These are phyloP conservation scores for Disparrhopalites patrizii DNA, from an alignment of 2,888 invertebrate genomes.

Conservation along the genomic window DNA sequence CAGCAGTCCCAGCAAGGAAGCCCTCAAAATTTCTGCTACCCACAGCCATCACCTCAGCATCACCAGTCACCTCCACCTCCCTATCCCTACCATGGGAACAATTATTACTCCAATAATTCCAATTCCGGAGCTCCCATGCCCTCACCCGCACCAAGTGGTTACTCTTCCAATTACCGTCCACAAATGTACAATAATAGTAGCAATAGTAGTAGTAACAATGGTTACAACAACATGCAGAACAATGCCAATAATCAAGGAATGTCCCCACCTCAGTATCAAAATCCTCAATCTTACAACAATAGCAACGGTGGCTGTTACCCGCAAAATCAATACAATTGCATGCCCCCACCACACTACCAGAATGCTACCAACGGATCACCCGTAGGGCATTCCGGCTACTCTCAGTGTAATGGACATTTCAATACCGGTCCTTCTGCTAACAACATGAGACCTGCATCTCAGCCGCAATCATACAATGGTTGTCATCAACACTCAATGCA, in stretches of 20 bases:
- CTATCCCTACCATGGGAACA: slow-evolving; percentile 22
- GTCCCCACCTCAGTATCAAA: slow-evolving; percentile 51
- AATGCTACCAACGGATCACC: slow-evolving; percentile 28
- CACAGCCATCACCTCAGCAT: slow-evolving; percentile 49
- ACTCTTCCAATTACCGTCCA: slow-evolving; percentile 19
- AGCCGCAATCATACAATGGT: slow-evolving; percentile 11
- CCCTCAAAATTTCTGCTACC: slow-evolving; percentile 33
- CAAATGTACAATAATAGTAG: slow-evolving; percentile 30
- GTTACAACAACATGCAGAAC: slow-evolving; percentile 52
- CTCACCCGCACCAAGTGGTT: slow-evolving; percentile 37
- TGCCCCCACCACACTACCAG: slow-evolving; percentile 48
- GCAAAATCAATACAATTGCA: slow-evolving; percentile 28
- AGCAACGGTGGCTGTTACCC: slow-evolving; percentile 5
- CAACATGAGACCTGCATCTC: slow-evolving; percentile 8
- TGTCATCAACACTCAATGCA: slow-evolving; percentile 13
- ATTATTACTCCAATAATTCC: slow-evolving; percentile 5
- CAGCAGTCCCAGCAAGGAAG: slow-evolving; percentile 35
- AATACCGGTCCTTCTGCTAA: slow-evolving; percentile 23
- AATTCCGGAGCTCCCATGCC: slow-evolving; percentile 25
- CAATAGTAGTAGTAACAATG: slow-evolving; percentile 51
- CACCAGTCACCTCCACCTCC: slow-evolving; percentile 39
- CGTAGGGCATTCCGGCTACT: slow-evolving; percentile 8
- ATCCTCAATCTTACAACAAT: slow-evolving; percentile 50
- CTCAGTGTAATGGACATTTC: slow-evolving; percentile 14
- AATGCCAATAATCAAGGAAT: slow-evolving; percentile 50